A percentile compares a stretch with the other conserved stretches of the same genome.
Evolutionary conservation across 2,888 invertebrate species (phyloP).

Genomic region (Labia minor): DNA sequence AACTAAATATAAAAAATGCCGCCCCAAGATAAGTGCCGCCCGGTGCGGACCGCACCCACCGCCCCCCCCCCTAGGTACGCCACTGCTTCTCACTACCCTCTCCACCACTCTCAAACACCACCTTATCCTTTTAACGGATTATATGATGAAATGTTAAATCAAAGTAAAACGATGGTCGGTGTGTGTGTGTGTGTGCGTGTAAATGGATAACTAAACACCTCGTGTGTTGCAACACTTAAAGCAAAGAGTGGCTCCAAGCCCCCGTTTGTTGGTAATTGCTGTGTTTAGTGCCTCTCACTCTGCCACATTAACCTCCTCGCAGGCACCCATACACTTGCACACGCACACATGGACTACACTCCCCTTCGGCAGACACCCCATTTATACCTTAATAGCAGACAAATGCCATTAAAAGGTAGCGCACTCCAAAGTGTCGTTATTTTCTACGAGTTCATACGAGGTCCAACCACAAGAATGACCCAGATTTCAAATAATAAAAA

Average conservation of each 20-base stretch:
- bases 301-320: constrained; percentile 4
- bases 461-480: neutral
- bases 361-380: neutral
- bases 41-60: no score
- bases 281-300: constrained; percentile 8
- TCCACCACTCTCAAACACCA: neutral
- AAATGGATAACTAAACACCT: neutral
- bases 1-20: no score
- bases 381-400: constrained; percentile 5
- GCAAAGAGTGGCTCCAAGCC: neutral
- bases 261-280: constrained; percentile 3
- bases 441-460: neutral
- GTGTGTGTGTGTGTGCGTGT: neutral
- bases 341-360: neutral
- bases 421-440: neutral
- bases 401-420: constrained; percentile 7
- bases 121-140: neutral
- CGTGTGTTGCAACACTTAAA: neutral
- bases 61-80: no score
- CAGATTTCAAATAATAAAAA: no score
- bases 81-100: no score
- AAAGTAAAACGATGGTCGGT: neutral
- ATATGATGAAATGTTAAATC: neutral
- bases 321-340: neutral
- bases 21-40: no score